Base-by-base conservation (phyloP, 2,113 vertebrate species). In the Sphaerodactylus townsendi region DNA sequence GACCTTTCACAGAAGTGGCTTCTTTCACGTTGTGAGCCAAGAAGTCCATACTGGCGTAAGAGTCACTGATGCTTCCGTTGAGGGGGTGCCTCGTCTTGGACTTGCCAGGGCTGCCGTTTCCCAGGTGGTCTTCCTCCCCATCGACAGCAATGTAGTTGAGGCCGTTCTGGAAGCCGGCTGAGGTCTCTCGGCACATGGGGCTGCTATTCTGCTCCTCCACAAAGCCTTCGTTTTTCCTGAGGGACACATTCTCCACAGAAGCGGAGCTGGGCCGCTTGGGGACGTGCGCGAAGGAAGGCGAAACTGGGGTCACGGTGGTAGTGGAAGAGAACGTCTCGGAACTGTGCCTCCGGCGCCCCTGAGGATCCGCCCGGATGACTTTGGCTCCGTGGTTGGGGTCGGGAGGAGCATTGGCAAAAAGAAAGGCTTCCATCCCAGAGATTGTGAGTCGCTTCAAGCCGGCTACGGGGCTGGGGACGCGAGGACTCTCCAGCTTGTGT, bases 111-210 rank as follows among this genome's bases (percentile, higher is more conserved):
- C 95, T 96, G 39, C 90, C 96, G 79, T 85, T 91, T 46, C 92
- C 95, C 84, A 91, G 92, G 86, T 46, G 53, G 90, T 95, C 69
- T 46, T 98, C 98, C 6, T 98, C 98, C 92, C 98, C 95, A 15
- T 98, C 98, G 86, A 99, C 96, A 95, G 98, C 98, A 0, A 99
- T 99, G 90, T 99, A 99, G 96, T 99, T 99, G 90, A 99, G 98
- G 94, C 98, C 98, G 0, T 99, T 99, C 88, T 99, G 98, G 96
- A 98, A 98, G 81, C 98, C 98, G 0, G 97, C 96, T 0, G 98
- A 99, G 10, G 98, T 98, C 94, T 99, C 98, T 81, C 98, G 94
- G 94, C 98, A 98, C 98, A 99, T 99, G 8, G 97, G 97, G 83
- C 96, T 96, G 85, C 95, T 91, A 66, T 95, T 95, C 88, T 95